These are phyloP conservation scores for Cettia cetti DNA, from an alignment of 2,113 vertebrate species.

Conservation along the genomic window DNA sequence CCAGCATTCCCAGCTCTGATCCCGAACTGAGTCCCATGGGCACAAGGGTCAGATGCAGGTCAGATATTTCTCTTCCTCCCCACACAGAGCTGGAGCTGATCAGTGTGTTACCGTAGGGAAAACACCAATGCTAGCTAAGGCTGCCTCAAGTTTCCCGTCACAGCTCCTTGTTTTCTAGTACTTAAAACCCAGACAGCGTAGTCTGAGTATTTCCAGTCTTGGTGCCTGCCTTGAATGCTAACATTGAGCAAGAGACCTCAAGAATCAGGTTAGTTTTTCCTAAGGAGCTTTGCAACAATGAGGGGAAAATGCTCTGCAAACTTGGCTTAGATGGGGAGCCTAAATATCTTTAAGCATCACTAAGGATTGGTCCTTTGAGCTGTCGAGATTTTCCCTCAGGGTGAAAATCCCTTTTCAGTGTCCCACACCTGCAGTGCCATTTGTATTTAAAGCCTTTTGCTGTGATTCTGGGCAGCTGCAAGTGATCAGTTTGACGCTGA, in stretches of 20 bases:
- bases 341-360: background rate
- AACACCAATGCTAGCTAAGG: background rate
- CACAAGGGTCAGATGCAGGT: background rate
- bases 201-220: background rate
- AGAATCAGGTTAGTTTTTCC: background rate
- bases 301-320: background rate
- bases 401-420: too few relatives aligned
- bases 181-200: background rate
- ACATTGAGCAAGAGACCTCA: background rate
- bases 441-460: background rate
- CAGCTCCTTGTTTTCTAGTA: background rate
- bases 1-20: background rate
- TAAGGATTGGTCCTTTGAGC: rapidly evolving
- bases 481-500: background rate
- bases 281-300: background rate
- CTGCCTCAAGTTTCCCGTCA: background rate
- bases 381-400: rapidly evolving
- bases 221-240: background rate
- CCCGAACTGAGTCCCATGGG: background rate
- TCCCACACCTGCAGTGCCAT: background rate
- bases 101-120: rapidly evolving
- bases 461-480: background rate
- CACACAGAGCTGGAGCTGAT: background rate
- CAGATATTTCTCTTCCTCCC: background rate
- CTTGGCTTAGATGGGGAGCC: background rate